phyloP scores from a whole-genome alignment of 2,113 vertebrate genomes.

The Lonchura striata region DNA sequence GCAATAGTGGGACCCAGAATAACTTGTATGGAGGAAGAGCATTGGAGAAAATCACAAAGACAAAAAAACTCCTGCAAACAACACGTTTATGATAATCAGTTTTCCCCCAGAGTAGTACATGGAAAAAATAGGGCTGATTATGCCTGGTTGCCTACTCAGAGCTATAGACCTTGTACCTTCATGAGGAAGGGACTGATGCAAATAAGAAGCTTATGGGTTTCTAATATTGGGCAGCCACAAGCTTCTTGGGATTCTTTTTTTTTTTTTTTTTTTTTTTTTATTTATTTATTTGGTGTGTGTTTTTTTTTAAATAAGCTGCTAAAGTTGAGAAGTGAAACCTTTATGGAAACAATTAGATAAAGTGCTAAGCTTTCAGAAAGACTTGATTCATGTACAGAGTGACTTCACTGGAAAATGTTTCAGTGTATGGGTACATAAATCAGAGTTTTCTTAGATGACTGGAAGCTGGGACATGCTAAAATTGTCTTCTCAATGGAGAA shows the following conservation, averaged over 20 bases:
- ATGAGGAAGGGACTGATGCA: not conserved
- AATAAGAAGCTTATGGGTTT: not conserved
- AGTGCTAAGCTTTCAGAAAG: not conserved
- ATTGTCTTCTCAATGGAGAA: not conserved
- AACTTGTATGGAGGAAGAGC: fast-evolving
- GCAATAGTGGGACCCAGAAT: not conserved
- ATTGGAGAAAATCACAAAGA: not conserved
- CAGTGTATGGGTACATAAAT: not conserved
- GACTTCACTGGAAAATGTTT: not conserved
- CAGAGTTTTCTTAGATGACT: not conserved
- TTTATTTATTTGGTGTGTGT: too few relatives aligned
- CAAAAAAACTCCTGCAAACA: not conserved
- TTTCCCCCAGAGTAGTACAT: not conserved
- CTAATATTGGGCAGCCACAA: not conserved
- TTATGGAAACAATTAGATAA: not conserved
- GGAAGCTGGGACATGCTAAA: not conserved
- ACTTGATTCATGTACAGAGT: fast-evolving
- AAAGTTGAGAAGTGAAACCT: not conserved
- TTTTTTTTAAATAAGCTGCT: not conserved
- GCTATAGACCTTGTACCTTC: not conserved
- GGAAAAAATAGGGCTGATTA: not conserved
- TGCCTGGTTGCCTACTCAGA: not conserved
- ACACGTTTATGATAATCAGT: not conserved
- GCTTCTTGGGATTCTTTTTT: not conserved
- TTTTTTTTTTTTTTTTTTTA: too few relatives aligned